Evolutionary conservation across 2,797 vertebrate genomes (phyloP).

Genomic region (Petrocephalus sullivani): DNA sequence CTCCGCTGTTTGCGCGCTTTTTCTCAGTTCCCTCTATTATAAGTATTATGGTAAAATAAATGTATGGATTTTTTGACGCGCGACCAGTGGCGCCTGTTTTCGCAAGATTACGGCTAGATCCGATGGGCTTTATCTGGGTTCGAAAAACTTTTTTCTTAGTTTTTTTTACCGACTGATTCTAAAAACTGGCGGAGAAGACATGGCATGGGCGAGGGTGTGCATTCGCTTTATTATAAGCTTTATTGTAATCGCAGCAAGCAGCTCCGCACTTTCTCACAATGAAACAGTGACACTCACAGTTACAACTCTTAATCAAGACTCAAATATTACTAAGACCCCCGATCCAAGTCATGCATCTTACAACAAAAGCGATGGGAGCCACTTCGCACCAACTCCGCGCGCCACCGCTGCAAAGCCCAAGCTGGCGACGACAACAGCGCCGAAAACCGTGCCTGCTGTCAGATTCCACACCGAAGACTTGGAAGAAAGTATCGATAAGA

Average conservation of each 20-base stretch:
- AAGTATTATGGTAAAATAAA: slow-evolving; percentile 3
- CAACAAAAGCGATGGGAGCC: slow-evolving; percentile 13
- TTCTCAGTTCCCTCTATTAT: not conserved
- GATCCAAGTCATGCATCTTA: slow-evolving; percentile 8
- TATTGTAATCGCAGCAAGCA: slow-evolving; percentile 31
- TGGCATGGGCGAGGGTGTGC: slow-evolving; percentile 45
- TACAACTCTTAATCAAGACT: slow-evolving; percentile 14
- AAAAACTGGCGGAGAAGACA: slow-evolving; percentile 33
- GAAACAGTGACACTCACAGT: slow-evolving; percentile 15
- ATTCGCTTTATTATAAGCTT: slow-evolving; percentile 34
- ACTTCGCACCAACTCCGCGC: slow-evolving; percentile 23
- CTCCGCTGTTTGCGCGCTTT: not conserved
- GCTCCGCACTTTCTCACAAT: slow-evolving; percentile 16
- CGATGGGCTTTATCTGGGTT: slow-evolving; percentile 24
- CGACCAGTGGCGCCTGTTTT: slow-evolving; percentile 13
- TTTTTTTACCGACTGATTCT: not conserved
- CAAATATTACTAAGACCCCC: slow-evolving; percentile 20
- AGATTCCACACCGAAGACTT: not conserved
- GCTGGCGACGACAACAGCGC: slow-evolving; percentile 4
- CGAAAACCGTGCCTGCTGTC: slow-evolving; percentile 15
- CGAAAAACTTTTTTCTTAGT: slow-evolving; percentile 12
- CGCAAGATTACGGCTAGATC: slow-evolving; percentile 21
- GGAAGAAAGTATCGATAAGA: slow-evolving; percentile 1
- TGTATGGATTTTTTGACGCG: not conserved
- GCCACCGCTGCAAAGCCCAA: slow-evolving; percentile 13